These are phyloP conservation scores for Ceratina japonica DNA, from an alignment of 1,140 invertebrate species.

Conservation along the genomic window DNA sequence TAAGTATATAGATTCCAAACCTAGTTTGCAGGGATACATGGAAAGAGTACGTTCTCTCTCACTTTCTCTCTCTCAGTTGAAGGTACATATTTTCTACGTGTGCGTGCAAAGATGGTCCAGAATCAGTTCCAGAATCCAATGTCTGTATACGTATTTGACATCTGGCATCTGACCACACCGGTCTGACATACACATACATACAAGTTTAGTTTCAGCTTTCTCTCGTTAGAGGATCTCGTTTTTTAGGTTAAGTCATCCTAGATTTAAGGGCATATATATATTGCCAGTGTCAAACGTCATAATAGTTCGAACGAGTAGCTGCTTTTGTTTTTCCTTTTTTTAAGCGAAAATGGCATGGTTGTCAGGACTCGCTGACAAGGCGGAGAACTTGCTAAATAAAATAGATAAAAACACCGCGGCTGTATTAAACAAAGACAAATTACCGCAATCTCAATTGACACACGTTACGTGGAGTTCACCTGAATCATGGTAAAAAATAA, in stretches of 20 bases:
- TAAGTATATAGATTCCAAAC: no score
- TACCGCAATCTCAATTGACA: conserved; percentile 58
- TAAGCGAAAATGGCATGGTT: conserved; percentile 88
- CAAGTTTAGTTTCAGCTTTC: no score
- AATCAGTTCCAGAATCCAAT: no score
- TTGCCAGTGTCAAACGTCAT: conserved; percentile 26
- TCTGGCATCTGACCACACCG: no score
- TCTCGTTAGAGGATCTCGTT: no score
- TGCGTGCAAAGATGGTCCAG: no score
- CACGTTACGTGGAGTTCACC: conserved; percentile 72
- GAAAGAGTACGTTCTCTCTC: no score
- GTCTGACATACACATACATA: no score
- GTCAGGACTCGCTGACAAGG: conserved; percentile 89
- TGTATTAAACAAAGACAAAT: conserved; percentile 81
- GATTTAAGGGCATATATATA: conserved; percentile 3
- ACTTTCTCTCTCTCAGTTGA: no score
- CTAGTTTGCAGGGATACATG: no score
- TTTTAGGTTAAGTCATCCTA: conserved; percentile 30
- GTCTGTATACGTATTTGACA: no score
- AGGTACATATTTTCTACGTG: no score
- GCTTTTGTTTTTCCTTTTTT: conserved; percentile 7
- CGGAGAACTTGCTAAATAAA: conserved; percentile 91
- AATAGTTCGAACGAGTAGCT: conserved; percentile 18
- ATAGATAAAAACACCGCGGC: conserved; percentile 92
- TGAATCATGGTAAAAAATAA: conserved; percentile 62